These are phyloP conservation scores for Popillia japonica DNA, from an alignment of 1,140 invertebrate genomes.

Conservation along the genomic window DNA sequence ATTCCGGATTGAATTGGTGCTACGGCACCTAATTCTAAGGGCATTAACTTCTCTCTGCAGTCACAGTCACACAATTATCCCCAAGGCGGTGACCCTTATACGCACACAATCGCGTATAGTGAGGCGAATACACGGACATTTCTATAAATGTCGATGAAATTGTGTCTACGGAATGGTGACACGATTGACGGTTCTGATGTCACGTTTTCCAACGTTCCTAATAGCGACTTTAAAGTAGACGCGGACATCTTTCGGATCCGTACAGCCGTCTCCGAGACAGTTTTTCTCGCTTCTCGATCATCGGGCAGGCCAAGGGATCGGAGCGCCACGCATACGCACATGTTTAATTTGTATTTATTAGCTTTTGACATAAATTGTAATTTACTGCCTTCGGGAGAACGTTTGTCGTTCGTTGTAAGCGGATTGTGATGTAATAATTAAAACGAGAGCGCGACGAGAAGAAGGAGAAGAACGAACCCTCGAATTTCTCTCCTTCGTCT, in stretches of 20 bases:
- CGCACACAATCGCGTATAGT: no score
- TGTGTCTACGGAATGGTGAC: constrained; percentile 14
- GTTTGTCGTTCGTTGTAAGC: constrained; percentile 26
- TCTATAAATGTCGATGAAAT: constrained; percentile 32
- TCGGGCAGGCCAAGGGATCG: not conserved
- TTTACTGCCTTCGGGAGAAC: constrained; percentile 21
- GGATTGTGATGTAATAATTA: constrained; percentile 34
- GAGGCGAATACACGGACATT: not conserved
- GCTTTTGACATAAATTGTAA: constrained; percentile 24
- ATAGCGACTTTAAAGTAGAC: no score
- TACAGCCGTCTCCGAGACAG: not conserved
- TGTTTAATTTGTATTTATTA: constrained; percentile 34
- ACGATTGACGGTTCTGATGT: constrained; percentile 17
- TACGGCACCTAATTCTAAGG: constrained; percentile 28
- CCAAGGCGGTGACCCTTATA: constrained; percentile 8
- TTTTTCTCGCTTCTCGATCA: not conserved
- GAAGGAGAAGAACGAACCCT: not conserved
- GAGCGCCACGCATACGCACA: not conserved
- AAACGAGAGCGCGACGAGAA: not conserved
- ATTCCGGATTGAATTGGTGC: constrained; percentile 1
- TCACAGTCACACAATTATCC: constrained; percentile 20
- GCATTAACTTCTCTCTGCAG: constrained; percentile 11
- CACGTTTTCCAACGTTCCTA: not conserved
- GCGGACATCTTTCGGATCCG: not conserved
- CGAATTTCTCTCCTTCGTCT: not conserved